These are phyloP conservation scores for Bombus ignitus DNA, from an alignment of 1,140 invertebrate species.

Conservation along the genomic window DNA sequence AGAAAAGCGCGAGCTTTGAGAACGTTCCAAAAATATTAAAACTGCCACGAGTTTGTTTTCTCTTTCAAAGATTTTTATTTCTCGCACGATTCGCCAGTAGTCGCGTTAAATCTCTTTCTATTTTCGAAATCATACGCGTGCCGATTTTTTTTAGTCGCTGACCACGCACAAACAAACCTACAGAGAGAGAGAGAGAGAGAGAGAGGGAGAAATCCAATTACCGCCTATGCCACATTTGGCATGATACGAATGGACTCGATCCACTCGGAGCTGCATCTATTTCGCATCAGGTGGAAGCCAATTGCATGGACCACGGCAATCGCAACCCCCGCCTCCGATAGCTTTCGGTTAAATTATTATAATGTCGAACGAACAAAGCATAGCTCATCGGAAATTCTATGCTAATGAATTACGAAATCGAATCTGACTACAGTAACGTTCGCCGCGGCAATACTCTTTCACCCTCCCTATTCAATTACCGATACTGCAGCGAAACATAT, in stretches of 20 bases:
- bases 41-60: too few species aligned
- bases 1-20: background rate
- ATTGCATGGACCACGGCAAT: conserved; percentile 49
- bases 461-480: background rate
- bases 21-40: background rate
- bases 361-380: conserved; percentile 57
- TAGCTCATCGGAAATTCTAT: conserved; percentile 58
- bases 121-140: background rate
- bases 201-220: conserved; percentile 57
- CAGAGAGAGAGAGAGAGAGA: background rate
- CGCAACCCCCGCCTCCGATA: conserved; percentile 35
- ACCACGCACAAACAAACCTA: background rate
- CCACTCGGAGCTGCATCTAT: conserved; percentile 61
- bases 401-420: conserved; percentile 65
- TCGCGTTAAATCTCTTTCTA: background rate
- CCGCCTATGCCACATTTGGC: conserved; percentile 51
- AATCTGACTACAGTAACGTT: conserved; percentile 32
- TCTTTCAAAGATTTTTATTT: background rate
- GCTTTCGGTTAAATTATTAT: conserved; percentile 60
- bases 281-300: conserved; percentile 62
- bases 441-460: background rate
- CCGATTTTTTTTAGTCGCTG: conserved; percentile 22
- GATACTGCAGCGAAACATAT: background rate
- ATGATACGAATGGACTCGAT: conserved; percentile 55
- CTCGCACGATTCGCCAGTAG: background rate